phyloP scores from a whole-genome alignment of 2,797 vertebrate genomes.

The Sebastes paucispinis region DNA sequence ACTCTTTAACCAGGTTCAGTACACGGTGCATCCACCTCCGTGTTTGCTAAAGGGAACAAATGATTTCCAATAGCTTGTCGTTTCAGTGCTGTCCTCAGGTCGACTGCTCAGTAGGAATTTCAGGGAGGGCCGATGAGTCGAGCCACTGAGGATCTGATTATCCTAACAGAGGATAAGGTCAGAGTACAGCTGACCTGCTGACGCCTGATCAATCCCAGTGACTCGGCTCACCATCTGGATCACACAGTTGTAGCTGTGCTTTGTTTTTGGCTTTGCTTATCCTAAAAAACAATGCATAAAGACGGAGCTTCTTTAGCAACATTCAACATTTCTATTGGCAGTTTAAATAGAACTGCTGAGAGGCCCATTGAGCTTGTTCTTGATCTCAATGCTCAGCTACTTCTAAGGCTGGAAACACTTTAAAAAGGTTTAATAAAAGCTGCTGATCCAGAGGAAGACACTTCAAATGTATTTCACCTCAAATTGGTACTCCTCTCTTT shows the following conservation, averaged over 20 bases:
- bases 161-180: slow-evolving; percentile 50
- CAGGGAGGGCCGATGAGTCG: slow-evolving; percentile 2
- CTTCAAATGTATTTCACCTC: neutral
- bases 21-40: neutral
- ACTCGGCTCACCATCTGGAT: slow-evolving; percentile 1
- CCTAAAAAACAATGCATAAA: neutral
- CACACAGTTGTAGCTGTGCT: neutral
- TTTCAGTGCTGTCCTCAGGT: slow-evolving; percentile 42
- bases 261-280: neutral
- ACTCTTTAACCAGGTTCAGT: slow-evolving; percentile 2
- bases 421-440: neutral
- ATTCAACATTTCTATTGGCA: neutral
- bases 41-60: slow-evolving; percentile 58
- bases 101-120: slow-evolving; percentile 47
- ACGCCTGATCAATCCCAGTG: slow-evolving; percentile 50
- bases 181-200: slow-evolving; percentile 39
- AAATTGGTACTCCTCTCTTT: neutral
- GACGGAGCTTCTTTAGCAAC: neutral
- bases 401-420: neutral
- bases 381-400: neutral
- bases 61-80: slow-evolving; percentile 63
- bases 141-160: slow-evolving; percentile 46
- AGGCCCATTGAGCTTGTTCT: neutral
- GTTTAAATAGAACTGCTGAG: neutral
- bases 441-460: neutral